Evolutionary conservation across 2,797 vertebrate species (phyloP).

Genomic region (Coendou prehensilis): DNA sequence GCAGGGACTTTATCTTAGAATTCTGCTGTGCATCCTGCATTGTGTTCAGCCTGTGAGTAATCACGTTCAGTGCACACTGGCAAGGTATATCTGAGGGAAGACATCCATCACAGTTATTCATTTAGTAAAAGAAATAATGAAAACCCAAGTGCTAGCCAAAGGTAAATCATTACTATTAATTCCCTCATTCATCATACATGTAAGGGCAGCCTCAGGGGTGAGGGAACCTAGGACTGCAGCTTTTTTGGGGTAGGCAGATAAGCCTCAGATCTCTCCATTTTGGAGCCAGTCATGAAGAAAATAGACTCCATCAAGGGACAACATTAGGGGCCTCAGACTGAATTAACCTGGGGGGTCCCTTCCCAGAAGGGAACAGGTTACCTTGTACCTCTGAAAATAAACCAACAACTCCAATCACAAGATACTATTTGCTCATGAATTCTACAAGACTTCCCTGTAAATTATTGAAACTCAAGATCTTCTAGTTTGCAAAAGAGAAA

Average conservation of each 20-base stretch:
- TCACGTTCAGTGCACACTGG: slow-evolving; percentile 7
- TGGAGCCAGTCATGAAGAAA: slow-evolving; percentile 17
- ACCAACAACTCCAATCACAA: slow-evolving; percentile 8
- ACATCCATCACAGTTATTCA: slow-evolving; percentile 63
- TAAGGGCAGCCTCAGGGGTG: slow-evolving; percentile 34
- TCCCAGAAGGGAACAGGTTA: not conserved
- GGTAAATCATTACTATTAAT: slow-evolving; percentile 77
- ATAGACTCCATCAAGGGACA: not conserved
- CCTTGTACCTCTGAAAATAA: slow-evolving; percentile 9
- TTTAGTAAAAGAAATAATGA: slow-evolving; percentile 74
- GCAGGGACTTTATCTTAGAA: slow-evolving; percentile 44
- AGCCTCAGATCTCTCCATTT: slow-evolving; percentile 2
- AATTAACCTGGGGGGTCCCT: not conserved
- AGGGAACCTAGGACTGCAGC: not conserved
- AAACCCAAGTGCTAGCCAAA: slow-evolving; percentile 64
- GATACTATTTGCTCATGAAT: not conserved
- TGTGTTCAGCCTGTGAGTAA: slow-evolving; percentile 21
- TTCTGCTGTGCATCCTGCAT: not conserved
- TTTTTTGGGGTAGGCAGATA: not conserved
- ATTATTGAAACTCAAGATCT: not conserved
- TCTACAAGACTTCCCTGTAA: not conserved
- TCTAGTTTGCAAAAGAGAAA: not conserved
- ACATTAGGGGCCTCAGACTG: not conserved
- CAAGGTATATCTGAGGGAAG: slow-evolving; percentile 55
- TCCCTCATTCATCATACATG: slow-evolving; percentile 64